Percentiles rank a stretch among this genome's conserved stretches.
Evolutionary conservation across 2,888 invertebrate species (phyloP).

Genomic region (Pristionchus exspectatus): DNA sequence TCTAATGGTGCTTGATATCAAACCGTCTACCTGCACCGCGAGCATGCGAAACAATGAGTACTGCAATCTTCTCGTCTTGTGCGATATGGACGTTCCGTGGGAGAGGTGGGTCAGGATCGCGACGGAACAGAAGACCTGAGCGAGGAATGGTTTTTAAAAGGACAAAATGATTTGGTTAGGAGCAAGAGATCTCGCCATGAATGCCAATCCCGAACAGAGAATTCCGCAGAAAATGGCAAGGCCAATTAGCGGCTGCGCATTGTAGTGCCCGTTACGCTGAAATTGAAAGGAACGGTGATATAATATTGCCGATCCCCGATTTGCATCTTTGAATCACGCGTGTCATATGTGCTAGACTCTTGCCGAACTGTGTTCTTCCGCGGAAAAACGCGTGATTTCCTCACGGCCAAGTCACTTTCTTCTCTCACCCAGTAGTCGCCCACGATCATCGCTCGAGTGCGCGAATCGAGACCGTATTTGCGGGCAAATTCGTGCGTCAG

Average conservation of each 20-base stretch:
- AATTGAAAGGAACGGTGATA: too few relatives aligned
- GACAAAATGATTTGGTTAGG: too few relatives aligned
- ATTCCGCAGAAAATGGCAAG: neutral
- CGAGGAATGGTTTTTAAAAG: too few relatives aligned
- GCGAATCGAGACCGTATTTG: neutral
- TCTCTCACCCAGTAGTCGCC: constrained; percentile 1
- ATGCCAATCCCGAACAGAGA: neutral
- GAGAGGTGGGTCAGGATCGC: neutral
- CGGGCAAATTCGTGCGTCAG: neutral
- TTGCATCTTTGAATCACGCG: too few relatives aligned
- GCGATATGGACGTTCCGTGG: neutral
- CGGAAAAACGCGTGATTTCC: too few relatives aligned
- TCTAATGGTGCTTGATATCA: too few relatives aligned
- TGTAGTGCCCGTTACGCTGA: neutral
- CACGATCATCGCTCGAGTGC: constrained; percentile 17
- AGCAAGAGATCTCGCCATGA: neutral
- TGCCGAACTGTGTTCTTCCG: too few relatives aligned
- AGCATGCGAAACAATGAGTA: neutral
- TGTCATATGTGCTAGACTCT: too few relatives aligned
- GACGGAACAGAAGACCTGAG: neutral
- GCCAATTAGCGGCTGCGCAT: neutral
- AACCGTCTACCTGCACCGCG: neutral
- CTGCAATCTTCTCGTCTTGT: neutral
- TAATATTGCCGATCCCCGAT: too few relatives aligned
- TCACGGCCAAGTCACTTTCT: too few relatives aligned